Percentiles rank a stretch among this genome's conserved stretches.
Evolutionary conservation across 2,113 vertebrate species (phyloP).

Genomic region (Azemiops feae): DNA sequence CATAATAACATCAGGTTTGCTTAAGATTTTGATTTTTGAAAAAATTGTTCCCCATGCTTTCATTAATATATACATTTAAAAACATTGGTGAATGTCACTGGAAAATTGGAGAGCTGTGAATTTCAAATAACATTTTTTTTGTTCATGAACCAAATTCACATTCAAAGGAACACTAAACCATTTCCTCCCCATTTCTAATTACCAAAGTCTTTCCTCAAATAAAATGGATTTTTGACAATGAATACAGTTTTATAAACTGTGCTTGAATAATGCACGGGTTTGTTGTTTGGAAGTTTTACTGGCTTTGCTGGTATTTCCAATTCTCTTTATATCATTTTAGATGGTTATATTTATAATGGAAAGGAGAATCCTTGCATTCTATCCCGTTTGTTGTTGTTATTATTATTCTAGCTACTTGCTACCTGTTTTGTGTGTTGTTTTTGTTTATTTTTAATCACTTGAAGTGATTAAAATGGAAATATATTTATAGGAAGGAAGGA

Average conservation of each 20-base stretch:
- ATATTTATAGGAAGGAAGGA: neutral
- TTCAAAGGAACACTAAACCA: too few relatives aligned
- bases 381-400: neutral
- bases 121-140: too few relatives aligned
- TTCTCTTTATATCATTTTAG: neutral
- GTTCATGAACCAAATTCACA: too few relatives aligned
- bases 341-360: neutral
- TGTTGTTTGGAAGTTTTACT: neutral
- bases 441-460: neutral
- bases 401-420: neutral
- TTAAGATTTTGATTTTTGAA: neutral
- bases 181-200: too few relatives aligned
- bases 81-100: too few relatives aligned
- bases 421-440: neutral
- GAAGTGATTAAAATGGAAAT: neutral
- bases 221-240: neutral
- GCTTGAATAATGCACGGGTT: neutral
- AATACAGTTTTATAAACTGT: neutral
- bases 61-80: too few relatives aligned
- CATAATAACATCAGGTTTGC: neutral
- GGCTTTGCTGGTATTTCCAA: neutral
- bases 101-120: too few relatives aligned
- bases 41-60: too few relatives aligned
- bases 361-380: neutral
- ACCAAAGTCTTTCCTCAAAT: neutral